Base-by-base conservation (phyloP, 1,140 invertebrate species). In the Plectus sambesii region DNA sequence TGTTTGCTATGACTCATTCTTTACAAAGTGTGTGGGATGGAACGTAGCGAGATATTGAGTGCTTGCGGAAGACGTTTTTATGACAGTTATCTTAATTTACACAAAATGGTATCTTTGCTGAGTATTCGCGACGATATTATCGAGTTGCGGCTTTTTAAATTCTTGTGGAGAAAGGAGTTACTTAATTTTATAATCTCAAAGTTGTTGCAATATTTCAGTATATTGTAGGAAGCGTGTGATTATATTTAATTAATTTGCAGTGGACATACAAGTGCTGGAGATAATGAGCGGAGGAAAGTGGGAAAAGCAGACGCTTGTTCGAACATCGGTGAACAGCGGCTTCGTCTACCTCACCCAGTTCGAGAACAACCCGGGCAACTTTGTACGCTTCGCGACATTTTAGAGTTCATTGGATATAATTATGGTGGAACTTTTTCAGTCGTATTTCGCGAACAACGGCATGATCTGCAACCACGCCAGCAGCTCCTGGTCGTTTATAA, bases 401-500 rank as follows among this genome's bases (percentile, higher is more conserved):
- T 25, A 15, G n/a, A 22, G 15, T 43, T 43, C 9, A 2, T 1
- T 54, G 17, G 36, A 4, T 53, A 9, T 5, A 47, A 30, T 2
- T 17, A 2, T 6, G 42, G 19, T 27, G 24, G 4, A 20, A 33
- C 4, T 38, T 19, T 59, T 63, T 48, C 26, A 67, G 64, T 67
- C 63, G 3, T 67, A 67, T 35, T 67, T 63, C 46, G 63, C 56
- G 0, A 69, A 67, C 49, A 59, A 60, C 15, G 64, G 66, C 24
- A 47, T 47, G 27, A 43, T 67, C 8, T 67, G 64, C 42, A 67
- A 67, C 41, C 64, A 67, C 45, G 63, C 50, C 19, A 57, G 58
- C 1, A 69, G 68, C 43, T 63, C 69, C 46, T 67, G 64, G 64
- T 66, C 63, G 4, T 60, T 67, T n/a, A 69, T 67, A 27, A 69